Percentiles rank a stretch among this genome's conserved stretches.
Evolutionary conservation across 2,797 vertebrate genomes (phyloP).

Genomic region (Tamandua tetradactyla): DNA sequence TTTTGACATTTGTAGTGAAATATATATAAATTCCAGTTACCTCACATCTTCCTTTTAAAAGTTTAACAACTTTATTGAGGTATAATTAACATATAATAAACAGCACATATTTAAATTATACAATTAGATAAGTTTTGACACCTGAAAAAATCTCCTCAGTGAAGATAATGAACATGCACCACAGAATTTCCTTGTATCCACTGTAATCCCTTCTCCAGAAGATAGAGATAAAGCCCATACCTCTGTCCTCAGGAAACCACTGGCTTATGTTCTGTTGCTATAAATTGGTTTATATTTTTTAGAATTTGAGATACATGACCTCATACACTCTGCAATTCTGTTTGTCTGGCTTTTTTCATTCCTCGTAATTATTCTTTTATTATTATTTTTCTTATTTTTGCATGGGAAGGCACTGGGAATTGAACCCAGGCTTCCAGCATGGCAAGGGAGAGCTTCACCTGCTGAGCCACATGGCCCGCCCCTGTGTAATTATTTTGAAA

Average conservation of each 20-base stretch:
- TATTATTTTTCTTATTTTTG: too few relatives aligned
- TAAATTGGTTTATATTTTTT: not conserved
- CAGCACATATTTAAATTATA: not conserved
- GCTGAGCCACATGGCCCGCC: too few relatives aligned
- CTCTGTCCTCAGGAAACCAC: not conserved
- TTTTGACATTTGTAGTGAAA: not conserved
- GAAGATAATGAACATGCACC: not conserved
- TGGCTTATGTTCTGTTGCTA: not conserved
- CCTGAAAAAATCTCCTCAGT: not conserved
- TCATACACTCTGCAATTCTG: not conserved
- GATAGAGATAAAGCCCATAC: too few relatives aligned
- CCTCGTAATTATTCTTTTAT: not conserved
- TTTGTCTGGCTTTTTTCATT: not conserved
- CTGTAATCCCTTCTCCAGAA: not conserved
- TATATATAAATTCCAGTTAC: not conserved
- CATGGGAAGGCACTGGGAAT: too few relatives aligned
- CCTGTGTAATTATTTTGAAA: slow-evolving; percentile 1
- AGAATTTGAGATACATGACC: not conserved
- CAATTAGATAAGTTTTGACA: not conserved
- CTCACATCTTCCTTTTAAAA: not conserved
- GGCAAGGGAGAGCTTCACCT: too few relatives aligned
- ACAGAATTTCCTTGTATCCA: not conserved
- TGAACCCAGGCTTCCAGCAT: too few relatives aligned
- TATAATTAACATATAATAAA: not conserved
- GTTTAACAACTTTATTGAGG: not conserved